Base-by-base conservation (phyloP, 2,113 vertebrate species). In the Aptenodytes patagonicus region DNA sequence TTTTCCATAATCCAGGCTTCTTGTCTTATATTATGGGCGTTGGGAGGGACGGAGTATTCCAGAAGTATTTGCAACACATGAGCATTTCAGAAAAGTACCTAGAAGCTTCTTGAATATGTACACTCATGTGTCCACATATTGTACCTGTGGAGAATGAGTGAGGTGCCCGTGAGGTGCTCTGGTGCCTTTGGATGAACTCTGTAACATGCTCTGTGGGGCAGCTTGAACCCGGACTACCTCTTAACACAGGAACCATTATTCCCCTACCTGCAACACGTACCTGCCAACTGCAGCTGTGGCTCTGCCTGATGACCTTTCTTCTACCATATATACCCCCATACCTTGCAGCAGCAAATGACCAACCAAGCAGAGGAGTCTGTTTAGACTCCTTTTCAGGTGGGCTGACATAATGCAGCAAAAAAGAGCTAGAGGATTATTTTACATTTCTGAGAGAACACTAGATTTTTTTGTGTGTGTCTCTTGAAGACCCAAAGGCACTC, bases 101-200 rank as follows among this genome's bases (percentile, higher is more conserved):
- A 9, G 66, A 73, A 79, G 12, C 42, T 62, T 75, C 38, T 47
- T 52, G 21, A 80, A 42, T 42, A 40, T 1, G 5, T 40, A 11
- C 28, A 31, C 12, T 57, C n/a, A 22, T 0, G 0, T 60, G 20
- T 26, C 24, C 11, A 10, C 9, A 3, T 40, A 21, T 17, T 26
- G 38, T 24, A 66, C 25, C 44, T 47, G 9, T 54, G 46, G 51
- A 66, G 49, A 65, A 65, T 7, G 31, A 2, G 0, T 68, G 54
- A 62, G 11, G 21, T 87, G 44, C 28, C 57, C 8, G 4, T 34
- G 15, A 49, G 26, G 80, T 62, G 64, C 25, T 60, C 26, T 42
- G 31, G 26, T 76, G 61, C n/a, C 0, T 1, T 7, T 68, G 47
- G 42, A 69, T 73, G 42, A 66, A 29, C 47, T 66, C 44, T 1